A percentile compares a stretch with the other conserved stretches of the same genome.
phyloP scores from a whole-genome alignment of 2,888 invertebrate species.

The Sinopyrophorus schimmeli region DNA sequence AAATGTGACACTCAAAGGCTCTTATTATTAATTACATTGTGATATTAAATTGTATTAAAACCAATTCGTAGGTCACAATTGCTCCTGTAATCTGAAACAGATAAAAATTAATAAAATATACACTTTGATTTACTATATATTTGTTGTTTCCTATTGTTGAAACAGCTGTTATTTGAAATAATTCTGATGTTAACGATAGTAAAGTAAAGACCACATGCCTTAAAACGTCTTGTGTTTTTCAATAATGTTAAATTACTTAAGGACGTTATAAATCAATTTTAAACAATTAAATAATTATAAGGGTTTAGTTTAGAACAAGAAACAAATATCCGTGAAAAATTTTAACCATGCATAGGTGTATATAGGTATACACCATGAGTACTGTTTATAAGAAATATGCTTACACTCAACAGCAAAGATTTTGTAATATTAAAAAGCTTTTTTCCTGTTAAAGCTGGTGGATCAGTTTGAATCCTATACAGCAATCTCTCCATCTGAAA shows the following conservation, averaged over 20 bases:
- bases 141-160: too few species aligned
- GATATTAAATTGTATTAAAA: conserved; percentile 58
- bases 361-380: too few species aligned
- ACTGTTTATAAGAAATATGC: conserved; percentile 37
- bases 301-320: too few species aligned
- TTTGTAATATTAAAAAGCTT: conserved; percentile 49
- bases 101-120: conserved; percentile 5
- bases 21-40: not conserved
- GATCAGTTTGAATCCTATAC: conserved; percentile 48
- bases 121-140: too few species aligned
- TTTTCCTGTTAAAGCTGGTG: conserved; percentile 49
- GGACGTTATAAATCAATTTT: too few species aligned
- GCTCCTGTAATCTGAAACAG: conserved; percentile 56
- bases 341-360: too few species aligned
- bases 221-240: too few species aligned
- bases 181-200: not conserved
- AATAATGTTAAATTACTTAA: too few species aligned
- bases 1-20: not conserved
- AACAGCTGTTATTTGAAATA: too few species aligned
- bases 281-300: too few species aligned
- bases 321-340: too few species aligned
- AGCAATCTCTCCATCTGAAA: conserved; percentile 48
- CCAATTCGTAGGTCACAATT: conserved; percentile 68
- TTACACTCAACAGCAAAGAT: conserved; percentile 49
- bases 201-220: not conserved